phyloP scores from a whole-genome alignment of 1,140 invertebrate genomes.

The Prorops nasuta region DNA sequence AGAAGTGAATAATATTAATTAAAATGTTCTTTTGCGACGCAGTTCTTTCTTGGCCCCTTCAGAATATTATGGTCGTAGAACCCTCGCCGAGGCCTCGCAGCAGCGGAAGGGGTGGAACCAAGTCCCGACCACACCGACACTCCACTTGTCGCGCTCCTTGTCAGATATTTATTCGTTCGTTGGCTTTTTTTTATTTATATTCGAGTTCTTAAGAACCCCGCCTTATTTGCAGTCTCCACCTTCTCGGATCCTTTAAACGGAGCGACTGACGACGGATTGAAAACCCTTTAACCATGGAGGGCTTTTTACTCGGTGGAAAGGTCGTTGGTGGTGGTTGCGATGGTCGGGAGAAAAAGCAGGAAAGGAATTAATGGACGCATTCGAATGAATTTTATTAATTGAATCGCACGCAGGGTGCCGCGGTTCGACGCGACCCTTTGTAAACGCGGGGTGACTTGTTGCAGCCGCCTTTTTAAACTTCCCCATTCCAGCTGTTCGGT shows the following conservation, averaged over 20 bases:
- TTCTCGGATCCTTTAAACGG: conserved; percentile 42
- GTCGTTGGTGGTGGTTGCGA: neutral
- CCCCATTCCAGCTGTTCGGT: conserved; percentile 8
- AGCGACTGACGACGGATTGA: conserved; percentile 18
- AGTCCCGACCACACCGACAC: conserved; percentile 26
- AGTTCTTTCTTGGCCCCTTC: conserved; percentile 33
- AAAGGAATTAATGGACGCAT: conserved; percentile 50
- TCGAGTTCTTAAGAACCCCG: conserved; percentile 41
- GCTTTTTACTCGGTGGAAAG: conserved; percentile 1
- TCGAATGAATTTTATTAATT: conserved; percentile 54
- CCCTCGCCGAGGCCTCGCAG: neutral
- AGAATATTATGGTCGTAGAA: conserved; percentile 14
- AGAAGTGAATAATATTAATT: conserved; percentile 55
- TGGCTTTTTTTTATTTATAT: conserved; percentile 54
- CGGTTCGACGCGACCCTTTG: conserved; percentile 28
- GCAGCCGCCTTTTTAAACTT: conserved; percentile 27
- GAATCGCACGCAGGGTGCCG: conserved; percentile 36
- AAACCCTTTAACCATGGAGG: conserved; percentile 11
- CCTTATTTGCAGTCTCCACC: conserved; percentile 45
- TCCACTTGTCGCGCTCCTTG: conserved; percentile 48
- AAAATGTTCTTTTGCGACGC: conserved; percentile 47
- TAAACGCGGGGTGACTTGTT: conserved; percentile 32
- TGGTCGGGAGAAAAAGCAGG: conserved; percentile 6
- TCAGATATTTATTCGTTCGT: conserved; percentile 54
- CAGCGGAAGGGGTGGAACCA: conserved; percentile 9